These are phyloP conservation scores for Euwallacea similis DNA, from an alignment of 1,140 invertebrate genomes.

Conservation along the genomic window DNA sequence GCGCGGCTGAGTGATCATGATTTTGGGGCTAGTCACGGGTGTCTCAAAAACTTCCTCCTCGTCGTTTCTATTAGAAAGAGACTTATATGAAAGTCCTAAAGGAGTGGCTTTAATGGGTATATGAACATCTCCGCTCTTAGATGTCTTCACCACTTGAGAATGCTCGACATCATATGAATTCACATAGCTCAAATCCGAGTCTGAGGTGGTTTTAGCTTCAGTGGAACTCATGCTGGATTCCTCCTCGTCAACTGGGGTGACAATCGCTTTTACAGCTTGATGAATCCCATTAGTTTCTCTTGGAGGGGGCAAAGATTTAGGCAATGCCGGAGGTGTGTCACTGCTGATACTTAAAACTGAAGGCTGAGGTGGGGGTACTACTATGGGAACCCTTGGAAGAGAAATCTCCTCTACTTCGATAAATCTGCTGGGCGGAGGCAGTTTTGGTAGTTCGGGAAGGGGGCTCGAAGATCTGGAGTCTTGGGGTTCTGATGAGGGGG, in stretches of 20 bases:
- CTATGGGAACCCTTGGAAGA: background rate
- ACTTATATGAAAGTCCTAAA: slow-evolving; percentile 17
- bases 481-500: slow-evolving; percentile 16
- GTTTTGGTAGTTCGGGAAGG: slow-evolving; percentile 7
- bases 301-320: slow-evolving; percentile 15
- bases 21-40: slow-evolving; percentile 16
- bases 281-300: slow-evolving; percentile 19
- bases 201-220: slow-evolving; percentile 42
- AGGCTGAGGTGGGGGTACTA: background rate
- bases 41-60: slow-evolving; percentile 11
- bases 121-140: slow-evolving; percentile 31
- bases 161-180: slow-evolving; percentile 46
- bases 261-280: slow-evolving; percentile 28
- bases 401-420: background rate
- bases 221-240: background rate
- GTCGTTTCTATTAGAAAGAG: slow-evolving; percentile 1
- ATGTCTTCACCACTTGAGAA: slow-evolving; percentile 32
- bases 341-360: background rate
- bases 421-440: background rate
- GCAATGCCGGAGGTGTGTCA: slow-evolving; percentile 12
- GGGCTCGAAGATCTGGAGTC: slow-evolving; percentile 20
- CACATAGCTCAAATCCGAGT: slow-evolving; percentile 47
- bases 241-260: slow-evolving; percentile 13
- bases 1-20: background rate
- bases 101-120: slow-evolving; percentile 30